Base-by-base conservation (phyloP, 2,797 vertebrate genomes). In the Amphiprion clarkii region DNA sequence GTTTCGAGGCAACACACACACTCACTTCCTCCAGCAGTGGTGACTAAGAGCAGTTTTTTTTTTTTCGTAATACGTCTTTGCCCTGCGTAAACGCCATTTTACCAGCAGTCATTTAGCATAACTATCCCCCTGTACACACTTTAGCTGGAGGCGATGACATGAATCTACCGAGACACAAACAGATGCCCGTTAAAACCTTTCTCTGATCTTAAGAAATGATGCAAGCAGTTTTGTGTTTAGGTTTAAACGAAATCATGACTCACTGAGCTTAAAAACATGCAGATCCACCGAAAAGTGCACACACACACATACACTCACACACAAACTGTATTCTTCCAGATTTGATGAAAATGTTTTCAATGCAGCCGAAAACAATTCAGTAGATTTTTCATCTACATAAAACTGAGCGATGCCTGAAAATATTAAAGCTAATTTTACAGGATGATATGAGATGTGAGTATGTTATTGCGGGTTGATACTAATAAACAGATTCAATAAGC, bases 21-120 rank as follows among this genome's bases (percentile, higher is more conserved):
- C 71, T 68, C 85, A 79, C 79, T 89, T 88, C 86, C 77, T 86
- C 79, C 62, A 44, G 13, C 74, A 27, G 39, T 10, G 74, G 83
- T 85, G 85, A 89, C 83, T 77, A 67, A 87, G 71, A 86, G 60
- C 33, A 62, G 52, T 60, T 84, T 27, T 27, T 27, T 27, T 27
- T 27, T 76, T 74, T 86, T 46, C 79, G 65, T 67, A 39, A 71
- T 49, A 42, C 71, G 64, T 61, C n/a, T 25, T 42, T 56, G 62
- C 54, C 67, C 71, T 64, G 82, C 72, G 64, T 63, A 70, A 61
- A 82, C 27, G 4, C 13, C 52, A 51, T 67, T 82, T 81, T 72
- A 82, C 68, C 70, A 71, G 63, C 63, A 69, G 74, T 57, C 16
- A 39, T 58, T 80, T 36, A 9, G 64, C 57, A 39, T 17, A 77